These are phyloP conservation scores for Malacosoma neustria DNA, from an alignment of 2,888 invertebrate species.

Conservation along the genomic window DNA sequence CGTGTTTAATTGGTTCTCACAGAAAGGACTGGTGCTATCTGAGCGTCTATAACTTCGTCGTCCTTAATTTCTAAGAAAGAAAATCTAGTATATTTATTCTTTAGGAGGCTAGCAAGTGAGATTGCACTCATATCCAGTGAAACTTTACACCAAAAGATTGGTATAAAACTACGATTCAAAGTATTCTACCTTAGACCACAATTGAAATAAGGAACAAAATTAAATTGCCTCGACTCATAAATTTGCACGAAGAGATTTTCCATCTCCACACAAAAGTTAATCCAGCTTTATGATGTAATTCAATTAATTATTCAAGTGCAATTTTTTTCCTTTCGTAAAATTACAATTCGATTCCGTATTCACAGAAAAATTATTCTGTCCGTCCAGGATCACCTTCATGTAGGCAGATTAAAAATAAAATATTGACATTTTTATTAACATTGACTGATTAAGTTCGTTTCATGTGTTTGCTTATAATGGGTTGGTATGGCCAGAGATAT, in stretches of 20 bases:
- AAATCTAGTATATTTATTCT: too few relatives aligned
- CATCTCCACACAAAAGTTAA: slow-evolving; percentile 4
- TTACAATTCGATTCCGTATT: not conserved
- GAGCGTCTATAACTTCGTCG: too few relatives aligned
- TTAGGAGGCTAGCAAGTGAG: too few relatives aligned
- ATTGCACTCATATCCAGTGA: too few relatives aligned
- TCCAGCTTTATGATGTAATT: slow-evolving; percentile 5
- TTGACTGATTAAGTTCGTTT: too few relatives aligned
- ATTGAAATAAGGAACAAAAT: slow-evolving; percentile 5
- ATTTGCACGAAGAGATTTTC: slow-evolving; percentile 2
- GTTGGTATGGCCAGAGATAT: too few relatives aligned
- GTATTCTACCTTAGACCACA: not conserved
- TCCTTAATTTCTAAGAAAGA: too few relatives aligned
- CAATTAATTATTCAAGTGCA: slow-evolving; percentile 3
- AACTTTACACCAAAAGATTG: too few relatives aligned
- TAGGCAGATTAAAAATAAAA: not conserved
- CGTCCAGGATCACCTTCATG: not conserved
- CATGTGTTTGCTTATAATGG: too few relatives aligned
- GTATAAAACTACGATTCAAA: not conserved
- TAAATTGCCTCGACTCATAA: slow-evolving; percentile 3
- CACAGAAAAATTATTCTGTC: not conserved
- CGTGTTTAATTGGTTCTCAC: too few relatives aligned
- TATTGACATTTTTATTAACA: not conserved
- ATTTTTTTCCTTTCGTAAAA: not conserved
- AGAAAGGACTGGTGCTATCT: too few relatives aligned